Evolutionary conservation across 2,113 vertebrate genomes (phyloP).

Genomic region (Eupsittula cactorum): DNA sequence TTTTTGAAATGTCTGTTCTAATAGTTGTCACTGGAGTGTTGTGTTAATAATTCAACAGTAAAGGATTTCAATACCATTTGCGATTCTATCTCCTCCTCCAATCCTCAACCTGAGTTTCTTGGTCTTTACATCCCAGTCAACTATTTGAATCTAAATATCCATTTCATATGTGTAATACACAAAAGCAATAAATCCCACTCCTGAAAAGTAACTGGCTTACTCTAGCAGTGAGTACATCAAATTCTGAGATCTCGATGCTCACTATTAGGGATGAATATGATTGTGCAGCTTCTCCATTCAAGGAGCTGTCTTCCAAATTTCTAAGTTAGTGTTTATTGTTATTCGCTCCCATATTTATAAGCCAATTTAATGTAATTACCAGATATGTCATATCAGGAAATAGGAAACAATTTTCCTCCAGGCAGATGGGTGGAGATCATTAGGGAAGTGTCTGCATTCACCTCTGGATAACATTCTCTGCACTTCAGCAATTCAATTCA

Average conservation of each 20-base stretch:
- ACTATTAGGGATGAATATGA: background rate
- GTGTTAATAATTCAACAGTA: background rate
- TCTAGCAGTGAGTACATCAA: background rate
- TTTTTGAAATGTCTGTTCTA: background rate
- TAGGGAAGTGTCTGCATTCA: conserved; percentile 19
- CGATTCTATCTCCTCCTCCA: background rate
- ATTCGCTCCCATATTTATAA: background rate
- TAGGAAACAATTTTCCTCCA: conserved; percentile 17
- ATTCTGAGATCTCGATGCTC: background rate
- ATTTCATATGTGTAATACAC: background rate
- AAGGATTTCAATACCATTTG: background rate
- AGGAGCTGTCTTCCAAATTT: background rate
- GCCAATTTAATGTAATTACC: conserved; percentile 10
- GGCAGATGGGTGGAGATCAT: conserved; percentile 19
- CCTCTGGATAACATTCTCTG: background rate
- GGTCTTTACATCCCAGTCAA: background rate
- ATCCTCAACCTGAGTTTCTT: background rate
- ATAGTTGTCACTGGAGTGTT: background rate
- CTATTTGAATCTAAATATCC: background rate
- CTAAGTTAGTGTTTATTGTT: background rate
- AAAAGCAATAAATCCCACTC: background rate
- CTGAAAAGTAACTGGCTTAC: background rate
- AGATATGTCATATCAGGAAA: conserved; percentile 37
- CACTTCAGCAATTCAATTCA: background rate
- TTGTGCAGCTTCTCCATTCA: background rate